Percentiles rank a stretch among this genome's conserved stretches.
Evolutionary conservation across 2,888 invertebrate species (phyloP).

Genomic region (Aelia acuminata): DNA sequence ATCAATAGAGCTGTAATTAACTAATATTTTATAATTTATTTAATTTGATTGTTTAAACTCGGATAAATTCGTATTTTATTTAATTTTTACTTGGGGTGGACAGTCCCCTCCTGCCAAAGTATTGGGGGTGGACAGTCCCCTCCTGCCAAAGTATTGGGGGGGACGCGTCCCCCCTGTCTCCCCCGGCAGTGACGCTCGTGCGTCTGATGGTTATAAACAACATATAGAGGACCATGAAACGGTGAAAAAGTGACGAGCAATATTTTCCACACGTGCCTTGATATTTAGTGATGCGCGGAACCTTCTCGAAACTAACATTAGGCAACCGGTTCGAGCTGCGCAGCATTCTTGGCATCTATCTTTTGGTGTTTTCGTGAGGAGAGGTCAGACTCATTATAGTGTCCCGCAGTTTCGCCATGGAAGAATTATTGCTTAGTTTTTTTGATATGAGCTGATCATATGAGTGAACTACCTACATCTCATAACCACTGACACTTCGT

Average conservation of each 20-base stretch:
- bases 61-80: too few relatives aligned
- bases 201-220: background rate
- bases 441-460: background rate
- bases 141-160: too few relatives aligned
- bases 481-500: background rate
- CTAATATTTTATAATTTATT: too few relatives aligned
- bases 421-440: background rate
- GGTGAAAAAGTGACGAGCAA: background rate
- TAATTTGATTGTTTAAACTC: too few relatives aligned
- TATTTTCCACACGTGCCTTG: background rate
- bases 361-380: background rate
- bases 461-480: too few relatives aligned
- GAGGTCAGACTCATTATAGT: constrained; percentile 21
- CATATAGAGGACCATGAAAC: background rate
- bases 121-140: too few relatives aligned
- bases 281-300: constrained; percentile 14
- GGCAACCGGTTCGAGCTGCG: constrained; percentile 4
- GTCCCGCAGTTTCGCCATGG: background rate
- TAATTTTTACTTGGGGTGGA: too few relatives aligned
- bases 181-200: too few relatives aligned
- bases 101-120: too few relatives aligned
- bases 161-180: too few relatives aligned
- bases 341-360: constrained; percentile 18
- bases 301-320: background rate
- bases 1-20: too few relatives aligned